Base-by-base conservation (phyloP, 1,140 invertebrate genomes). In the Apolygus lucorum region DNA sequence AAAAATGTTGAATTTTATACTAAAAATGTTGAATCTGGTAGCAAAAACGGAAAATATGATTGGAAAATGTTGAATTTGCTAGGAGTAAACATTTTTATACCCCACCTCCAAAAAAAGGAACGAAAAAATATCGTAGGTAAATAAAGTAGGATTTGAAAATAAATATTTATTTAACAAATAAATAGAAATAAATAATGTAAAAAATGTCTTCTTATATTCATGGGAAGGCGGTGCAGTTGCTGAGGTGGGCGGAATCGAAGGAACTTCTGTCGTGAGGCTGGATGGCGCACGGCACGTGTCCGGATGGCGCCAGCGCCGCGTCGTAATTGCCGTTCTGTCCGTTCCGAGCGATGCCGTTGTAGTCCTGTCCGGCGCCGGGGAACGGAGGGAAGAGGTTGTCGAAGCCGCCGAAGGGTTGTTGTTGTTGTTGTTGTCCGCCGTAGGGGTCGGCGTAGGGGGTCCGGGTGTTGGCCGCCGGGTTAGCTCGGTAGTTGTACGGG, bases 401-500 rank as follows among this genome's bases (percentile, higher is more conserved):
- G 34, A 42, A 17, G 34, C 34, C 34, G 34, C 34, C 34, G 34
- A 42, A 42, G n/a, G n/a, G n/a, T n/a, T n/a, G n/a, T 17, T 49
- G 34, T 49, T 49, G 34, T 8, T 8, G 8, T 17, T 49, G 34
- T 49, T 49, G 34, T 42, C 34, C 34, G 34, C 4, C 4, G 17
- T 42, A 42, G 22, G 54, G 64, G 24, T 66, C 26, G 64, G 64
- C 25, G 64, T 29, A 28, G 17, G n/a, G 28, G 64, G 13, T 34
- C 26, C 29, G n/a, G n/a, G 64, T 17, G 28, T n/a, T 17, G 34
- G 4, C 17, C 4, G 4, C 34, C 4, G 34, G 34, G n/a, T n/a
- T n/a, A n/a, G n/a, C n/a, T 4, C 22, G 54, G 54, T 59, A 59
- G 22, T 22, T 59, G 54, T 59, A 59, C 54, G 54, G 54, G 22